Evolutionary conservation across 2,888 invertebrate genomes (phyloP), one percentile per base, ranked within the genome.

Genomic region (Ormyrus pomaceus): DNA sequence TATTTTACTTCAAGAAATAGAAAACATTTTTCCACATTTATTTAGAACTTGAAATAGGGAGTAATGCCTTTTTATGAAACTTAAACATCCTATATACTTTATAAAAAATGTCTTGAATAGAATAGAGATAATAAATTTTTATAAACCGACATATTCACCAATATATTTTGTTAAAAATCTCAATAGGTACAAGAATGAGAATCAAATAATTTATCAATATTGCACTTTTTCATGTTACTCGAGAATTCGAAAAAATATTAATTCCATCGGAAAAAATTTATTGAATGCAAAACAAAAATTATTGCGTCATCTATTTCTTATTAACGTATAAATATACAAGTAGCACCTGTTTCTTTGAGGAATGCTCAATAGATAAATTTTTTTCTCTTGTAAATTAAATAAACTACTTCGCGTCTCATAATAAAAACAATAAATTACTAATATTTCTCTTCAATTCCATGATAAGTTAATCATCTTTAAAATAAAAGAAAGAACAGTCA

Each of bases 371-470:
- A 68, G 8, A 48, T 59, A 50, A 51, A 70, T 70, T 58, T 56
- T 34, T 61, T 10, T 66, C 34, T 34, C 34, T 34, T 34, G 34
- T 34, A 34, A 34, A 34, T 65, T 45, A 53, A 59, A 45, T 59
- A 8, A 13, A 13, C 8, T 46, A 34, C 45, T 51, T 11, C 50
- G 65, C 53, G 58, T 5, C 10, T n/a, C 11, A 2, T 9, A 58
- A 51, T 45, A 11, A 58, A 65, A 71, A 65, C 58, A 6, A 65
- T 77, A 59, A 11, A 9, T 13, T 59, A 11, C 46, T 62, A 72
- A 62, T 58, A 13, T 53, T 55, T 65, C 50, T 75, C n/a, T 66
- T 80, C 80, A 81, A 81, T 81, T 81, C 77, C 77, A 77, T 77
- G 10, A 56, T 51, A 9, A 74, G 45, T 51, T 61, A 13, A 56